Percentiles rank a stretch among this genome's conserved stretches.
These are phyloP conservation scores for Cotesia vestalis DNA, from an alignment of 1,140 invertebrate species.

Conservation along the genomic window DNA sequence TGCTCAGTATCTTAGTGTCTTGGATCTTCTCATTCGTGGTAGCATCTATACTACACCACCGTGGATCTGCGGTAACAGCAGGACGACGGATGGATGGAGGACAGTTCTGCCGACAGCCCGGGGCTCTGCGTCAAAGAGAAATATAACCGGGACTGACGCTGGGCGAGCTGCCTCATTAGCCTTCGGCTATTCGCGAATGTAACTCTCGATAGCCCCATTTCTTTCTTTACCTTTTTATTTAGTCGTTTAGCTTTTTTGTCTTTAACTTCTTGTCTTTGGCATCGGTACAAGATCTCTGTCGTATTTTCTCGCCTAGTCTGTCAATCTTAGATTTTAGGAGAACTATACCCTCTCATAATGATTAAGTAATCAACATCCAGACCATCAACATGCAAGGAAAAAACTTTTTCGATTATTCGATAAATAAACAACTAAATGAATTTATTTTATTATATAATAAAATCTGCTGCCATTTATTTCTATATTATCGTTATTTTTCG, in stretches of 20 bases:
- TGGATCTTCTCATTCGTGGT: constrained; percentile 32
- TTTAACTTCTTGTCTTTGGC: not conserved
- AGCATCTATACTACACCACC: no score
- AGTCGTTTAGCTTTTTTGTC: constrained; percentile 6
- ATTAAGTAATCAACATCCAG: no score
- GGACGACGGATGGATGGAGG: constrained; percentile 52
- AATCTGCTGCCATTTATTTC: not conserved
- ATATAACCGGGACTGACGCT: constrained; percentile 62
- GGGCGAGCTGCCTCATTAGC: constrained; percentile 65
- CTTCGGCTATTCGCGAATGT: constrained; percentile 58
- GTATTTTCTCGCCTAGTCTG: constrained; percentile 8
- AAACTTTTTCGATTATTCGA: not conserved
- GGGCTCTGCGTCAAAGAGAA: constrained; percentile 65
- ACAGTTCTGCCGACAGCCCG: constrained; percentile 57
- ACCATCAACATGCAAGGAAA: not conserved
- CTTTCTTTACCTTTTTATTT: constrained; percentile 5
- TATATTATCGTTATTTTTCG: not conserved
- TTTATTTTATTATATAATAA: no score
- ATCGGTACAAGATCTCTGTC: not conserved
- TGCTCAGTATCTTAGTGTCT: constrained; percentile 22
- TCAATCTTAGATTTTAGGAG: constrained; percentile 7
- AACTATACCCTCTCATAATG: not conserved
- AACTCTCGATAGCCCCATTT: constrained; percentile 22
- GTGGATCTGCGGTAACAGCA: not conserved
- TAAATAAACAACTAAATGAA: not conserved